Percentiles rank a stretch among this genome's conserved stretches.
These are phyloP conservation scores for Oxystoma pomonae DNA, from an alignment of 2,888 invertebrate genomes.

Conservation along the genomic window DNA sequence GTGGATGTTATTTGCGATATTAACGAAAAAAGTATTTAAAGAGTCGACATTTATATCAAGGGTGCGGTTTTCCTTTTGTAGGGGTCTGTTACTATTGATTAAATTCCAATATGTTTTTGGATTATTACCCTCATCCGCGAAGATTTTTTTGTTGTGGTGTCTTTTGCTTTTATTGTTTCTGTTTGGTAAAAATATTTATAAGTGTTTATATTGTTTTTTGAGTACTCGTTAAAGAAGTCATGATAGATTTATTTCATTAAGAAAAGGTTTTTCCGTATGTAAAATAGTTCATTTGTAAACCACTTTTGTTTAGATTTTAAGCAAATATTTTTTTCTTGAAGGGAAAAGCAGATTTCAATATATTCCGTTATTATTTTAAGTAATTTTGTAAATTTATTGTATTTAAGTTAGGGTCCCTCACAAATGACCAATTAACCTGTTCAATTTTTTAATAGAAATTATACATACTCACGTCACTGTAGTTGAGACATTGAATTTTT, in stretches of 20 bases:
- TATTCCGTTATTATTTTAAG: too few species aligned
- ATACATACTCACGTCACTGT: not conserved
- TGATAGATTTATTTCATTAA: not conserved
- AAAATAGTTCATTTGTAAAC: not conserved
- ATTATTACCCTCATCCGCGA: not conserved
- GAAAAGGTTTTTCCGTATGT: not conserved
- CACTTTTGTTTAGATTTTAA: not conserved
- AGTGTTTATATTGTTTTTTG: not conserved
- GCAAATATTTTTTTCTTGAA: not conserved
- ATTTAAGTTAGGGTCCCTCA: not conserved
- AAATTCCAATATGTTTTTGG: not conserved
- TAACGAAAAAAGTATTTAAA: too few species aligned
- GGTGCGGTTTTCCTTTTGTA: not conserved
- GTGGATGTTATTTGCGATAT: too few species aligned
- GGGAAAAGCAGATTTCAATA: slow-evolving; percentile 1
- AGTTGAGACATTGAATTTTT: not conserved
- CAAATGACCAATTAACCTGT: not conserved
- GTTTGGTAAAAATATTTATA: not conserved
- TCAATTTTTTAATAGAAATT: not conserved
- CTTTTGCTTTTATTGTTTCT: not conserved
- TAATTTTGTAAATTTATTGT: too few species aligned
- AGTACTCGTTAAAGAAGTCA: not conserved
- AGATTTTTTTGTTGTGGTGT: not conserved
- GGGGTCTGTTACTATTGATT: not conserved
- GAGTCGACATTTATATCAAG: too few species aligned